Base-by-base conservation (phyloP, 2,888 invertebrate species). In the Trachelus tabidus region DNA sequence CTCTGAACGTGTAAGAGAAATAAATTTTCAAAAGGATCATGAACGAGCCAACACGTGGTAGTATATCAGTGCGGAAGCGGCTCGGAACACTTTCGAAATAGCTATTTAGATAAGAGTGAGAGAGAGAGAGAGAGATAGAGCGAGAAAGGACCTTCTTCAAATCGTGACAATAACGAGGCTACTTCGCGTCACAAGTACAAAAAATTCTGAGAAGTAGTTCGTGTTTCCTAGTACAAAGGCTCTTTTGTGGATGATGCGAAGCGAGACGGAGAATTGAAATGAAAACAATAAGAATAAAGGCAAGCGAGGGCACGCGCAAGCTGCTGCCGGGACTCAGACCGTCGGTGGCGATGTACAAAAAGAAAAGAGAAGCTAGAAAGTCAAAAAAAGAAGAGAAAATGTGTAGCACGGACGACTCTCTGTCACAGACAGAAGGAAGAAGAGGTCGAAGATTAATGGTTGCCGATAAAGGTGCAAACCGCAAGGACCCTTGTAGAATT, bases 81-180 rank as follows among this genome's bases (percentile, higher is more conserved):
- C 23, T 56, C 23, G 56, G 56, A 23, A 56, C 23, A 23, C 23
- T 56, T 56, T 56, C 15, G 9, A 56, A 9, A 9, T 56, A 56
- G 23, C 56, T 15, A 2, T 23, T 56, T 56, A 56, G 56, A 56
- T 37, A 23, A 23, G 56, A 56, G 23, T 9, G 23, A 56, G 56
- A 30, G 11, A 33, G 15, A 30, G 33, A 33, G 33, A 33, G 31
- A 31, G 31, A 31, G 31, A 33, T 0, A 3, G 69, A 31, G 69
- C 12, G 1, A 31, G 33, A 34, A 34, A 71, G 71, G 33, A 71
- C 71, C 71, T 71, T 71, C 35, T 74, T 35, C 74, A 15, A 34
- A 74, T 74, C 35, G 74, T 34, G 74, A 74, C 74, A 74, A 74
- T 74, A 74, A 74, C 34, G 34, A 74, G n/a, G 35, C 34, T 71